phyloP scores from a whole-genome alignment of 2,113 vertebrate genomes.

The Hyaena hyaena region DNA sequence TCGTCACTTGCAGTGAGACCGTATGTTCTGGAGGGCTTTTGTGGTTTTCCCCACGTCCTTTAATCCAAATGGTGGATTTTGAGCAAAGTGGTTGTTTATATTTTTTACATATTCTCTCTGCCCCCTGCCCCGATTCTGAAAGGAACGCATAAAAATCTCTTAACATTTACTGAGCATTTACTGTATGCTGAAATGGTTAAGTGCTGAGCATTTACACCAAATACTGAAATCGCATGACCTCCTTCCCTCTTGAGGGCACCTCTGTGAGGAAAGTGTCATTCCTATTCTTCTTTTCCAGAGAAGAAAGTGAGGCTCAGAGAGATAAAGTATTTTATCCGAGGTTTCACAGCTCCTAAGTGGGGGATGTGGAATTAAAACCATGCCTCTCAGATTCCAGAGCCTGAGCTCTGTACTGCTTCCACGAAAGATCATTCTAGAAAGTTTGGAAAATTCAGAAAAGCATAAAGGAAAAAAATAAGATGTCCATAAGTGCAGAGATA shows the following conservation, averaged over 20 bases:
- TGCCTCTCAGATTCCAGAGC: not conserved
- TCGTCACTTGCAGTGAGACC: not conserved
- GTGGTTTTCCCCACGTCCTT: not conserved
- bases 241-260: not conserved
- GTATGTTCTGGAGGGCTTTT: not conserved
- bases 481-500: not conserved
- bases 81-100: not conserved
- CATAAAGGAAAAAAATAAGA: not conserved
- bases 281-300: not conserved
- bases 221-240: not conserved
- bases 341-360: not conserved
- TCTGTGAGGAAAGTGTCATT: not conserved
- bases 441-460: constrained; percentile 4
- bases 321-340: not conserved
- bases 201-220: not conserved
- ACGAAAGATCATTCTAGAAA: not conserved
- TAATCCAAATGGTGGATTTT: not conserved
- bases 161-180: not conserved
- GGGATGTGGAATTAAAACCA: not conserved
- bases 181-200: not conserved
- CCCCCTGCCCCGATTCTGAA: not conserved
- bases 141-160: not conserved
- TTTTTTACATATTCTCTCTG: constrained; percentile 6
- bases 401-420: not conserved
- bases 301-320: constrained; percentile 17